Conservation (phyloP, 2,797 vertebrate species). For the Sphenopsis melanotis region DNA sequence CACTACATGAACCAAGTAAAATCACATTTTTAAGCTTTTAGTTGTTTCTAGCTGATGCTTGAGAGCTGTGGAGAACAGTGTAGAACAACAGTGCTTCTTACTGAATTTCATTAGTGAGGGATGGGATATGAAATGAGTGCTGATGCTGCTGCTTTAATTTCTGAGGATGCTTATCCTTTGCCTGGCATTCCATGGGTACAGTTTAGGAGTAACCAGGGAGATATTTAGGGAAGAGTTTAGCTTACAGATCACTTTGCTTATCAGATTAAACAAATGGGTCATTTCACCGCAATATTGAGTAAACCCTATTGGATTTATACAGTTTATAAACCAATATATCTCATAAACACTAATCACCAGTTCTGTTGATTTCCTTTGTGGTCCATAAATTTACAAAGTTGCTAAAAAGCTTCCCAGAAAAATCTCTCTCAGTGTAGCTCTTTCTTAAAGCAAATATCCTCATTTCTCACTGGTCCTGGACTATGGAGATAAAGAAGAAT, state of each 20-base stretch:
- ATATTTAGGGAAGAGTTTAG: neutral
- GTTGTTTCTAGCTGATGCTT: neutral
- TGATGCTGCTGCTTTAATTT: neutral
- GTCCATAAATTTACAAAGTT: neutral
- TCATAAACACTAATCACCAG: neutral
- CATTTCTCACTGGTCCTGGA: neutral
- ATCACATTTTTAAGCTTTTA: neutral
- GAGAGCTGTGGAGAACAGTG: neutral
- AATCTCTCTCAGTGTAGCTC: neutral
- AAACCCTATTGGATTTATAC: neutral
- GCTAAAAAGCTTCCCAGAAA: neutral
- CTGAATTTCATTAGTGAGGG: neutral
- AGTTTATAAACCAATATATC: neutral
- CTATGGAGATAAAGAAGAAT: neutral
- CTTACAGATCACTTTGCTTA: neutral
- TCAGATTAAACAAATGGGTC: neutral
- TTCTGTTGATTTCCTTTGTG: neutral
- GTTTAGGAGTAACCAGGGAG: neutral
- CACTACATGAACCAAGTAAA: neutral
- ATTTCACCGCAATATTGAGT: neutral
- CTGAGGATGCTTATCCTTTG: neutral
- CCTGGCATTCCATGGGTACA: neutral
- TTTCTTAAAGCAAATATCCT: neutral
- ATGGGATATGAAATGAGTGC: rapidly evolving
- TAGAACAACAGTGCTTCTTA: neutral